These are phyloP conservation scores for Lytechinus variegatus DNA, from an alignment of 35 echinoderm and acorn worm species.

Conservation along the genomic window DNA sequence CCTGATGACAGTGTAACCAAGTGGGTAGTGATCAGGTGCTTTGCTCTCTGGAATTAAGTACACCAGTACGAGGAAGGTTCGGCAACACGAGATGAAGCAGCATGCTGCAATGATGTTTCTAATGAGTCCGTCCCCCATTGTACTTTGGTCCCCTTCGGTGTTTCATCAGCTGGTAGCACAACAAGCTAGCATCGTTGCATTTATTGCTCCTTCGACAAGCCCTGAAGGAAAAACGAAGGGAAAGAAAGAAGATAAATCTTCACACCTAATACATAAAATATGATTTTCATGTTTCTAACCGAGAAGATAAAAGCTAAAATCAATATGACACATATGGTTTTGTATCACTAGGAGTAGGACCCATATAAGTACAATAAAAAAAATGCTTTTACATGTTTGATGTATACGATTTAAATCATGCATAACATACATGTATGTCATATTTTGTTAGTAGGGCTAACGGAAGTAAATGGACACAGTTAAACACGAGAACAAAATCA, in stretches of 20 bases:
- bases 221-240: background rate
- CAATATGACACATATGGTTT: too few species aligned
- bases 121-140: constrained; percentile 15
- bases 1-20: constrained; percentile 13
- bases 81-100: background rate
- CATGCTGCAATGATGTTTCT: background rate
- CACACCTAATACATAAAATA: too few species aligned
- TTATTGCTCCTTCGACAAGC: background rate
- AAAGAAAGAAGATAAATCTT: background rate
- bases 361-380: too few species aligned
- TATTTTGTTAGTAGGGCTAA: too few species aligned
- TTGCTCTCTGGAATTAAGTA: background rate
- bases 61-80: background rate
- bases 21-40: background rate
- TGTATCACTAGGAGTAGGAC: too few species aligned
- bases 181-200: background rate
- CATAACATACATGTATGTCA: too few species aligned
- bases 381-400: too few species aligned
- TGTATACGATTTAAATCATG: too few species aligned
- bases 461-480: background rate
- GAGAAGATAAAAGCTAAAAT: too few species aligned
- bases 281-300: too few species aligned
- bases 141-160: background rate
- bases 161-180: background rate
- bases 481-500: background rate